Base-by-base conservation (phyloP, 2,888 invertebrate genomes). In the Graphium colonna region DNA sequence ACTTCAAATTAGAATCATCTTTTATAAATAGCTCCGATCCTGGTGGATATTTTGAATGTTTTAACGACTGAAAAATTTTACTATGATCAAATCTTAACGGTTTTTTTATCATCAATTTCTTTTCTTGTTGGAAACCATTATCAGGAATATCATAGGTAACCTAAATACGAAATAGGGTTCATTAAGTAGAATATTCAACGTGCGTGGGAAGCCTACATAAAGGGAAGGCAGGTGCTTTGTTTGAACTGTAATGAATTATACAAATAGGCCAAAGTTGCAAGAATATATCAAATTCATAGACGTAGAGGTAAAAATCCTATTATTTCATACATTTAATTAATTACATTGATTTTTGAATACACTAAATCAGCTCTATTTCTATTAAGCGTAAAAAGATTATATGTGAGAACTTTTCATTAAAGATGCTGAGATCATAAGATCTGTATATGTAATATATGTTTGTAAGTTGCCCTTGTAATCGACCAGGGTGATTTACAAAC, bases 111-210 rank as follows among this genome's bases (percentile, higher is more conserved):
- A 13, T 44, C 7, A 26, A 15, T 1, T 12, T n/a, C 17, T 5
- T 9, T 45, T 7, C 3, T 28, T 21, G 36, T 26, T 43, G 21
- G 26, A 15, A 33, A 7, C 36, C 21, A 21, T 50, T 5, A 43
- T 50, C 43, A 50, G 15, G 5, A 0, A 33, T 21, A 43, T 43
- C 2, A 15, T 36, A 50, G 42, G 9, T n/a, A 16, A 36, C 10
- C 33, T 50, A 10, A 17, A 45, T 9, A 45, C 12, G 36, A 50
- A 50, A 50, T n/a, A n/a, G 18, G 36, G 8, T 26, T 21, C 15
- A 36, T 8, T 41, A 18, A 17, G 18, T 12, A 10, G 41, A 41
- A 41, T 18, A 17, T 1, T 8, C 18, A 49, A 49, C 17, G 41
- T 17, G 36, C 13, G 50, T 26, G 50, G 18, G 33, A n/a, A 33